phyloP scores from a whole-genome alignment of 1,140 invertebrate genomes.

The Cyphomyrmex costatus region DNA sequence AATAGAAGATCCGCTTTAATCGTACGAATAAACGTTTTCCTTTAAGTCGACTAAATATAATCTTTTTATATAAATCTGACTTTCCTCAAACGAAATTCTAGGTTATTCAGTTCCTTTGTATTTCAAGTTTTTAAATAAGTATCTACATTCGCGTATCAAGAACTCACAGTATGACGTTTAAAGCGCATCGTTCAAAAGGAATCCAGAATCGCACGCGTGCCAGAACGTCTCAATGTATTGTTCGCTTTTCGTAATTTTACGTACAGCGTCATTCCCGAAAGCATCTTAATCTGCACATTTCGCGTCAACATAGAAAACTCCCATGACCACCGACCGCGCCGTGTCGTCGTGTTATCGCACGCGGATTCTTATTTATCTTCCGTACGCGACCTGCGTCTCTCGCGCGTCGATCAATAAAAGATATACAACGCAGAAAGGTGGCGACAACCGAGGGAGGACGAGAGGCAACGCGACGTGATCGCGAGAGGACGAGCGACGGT shows the following conservation, averaged over 20 bases:
- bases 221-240: slow-evolving; percentile 28
- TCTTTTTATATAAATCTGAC: not conserved
- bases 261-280: slow-evolving; percentile 3
- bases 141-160: not conserved
- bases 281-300: slow-evolving; percentile 10
- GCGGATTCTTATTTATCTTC: not conserved
- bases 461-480: not conserved
- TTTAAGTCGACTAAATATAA: not conserved
- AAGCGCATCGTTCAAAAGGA: not conserved
- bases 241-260: slow-evolving; percentile 19
- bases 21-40: not conserved
- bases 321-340: not conserved
- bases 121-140: not conserved
- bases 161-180: not conserved
- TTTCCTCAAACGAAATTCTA: not conserved
- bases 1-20: not conserved
- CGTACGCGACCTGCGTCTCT: not conserved
- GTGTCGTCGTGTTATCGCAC: too few relatives aligned
- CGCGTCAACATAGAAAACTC: slow-evolving; percentile 3
- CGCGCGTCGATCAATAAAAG: slow-evolving; percentile 5
- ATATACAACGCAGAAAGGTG: not conserved
- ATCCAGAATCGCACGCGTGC: slow-evolving; percentile 12
- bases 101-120: not conserved
- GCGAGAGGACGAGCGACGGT: not conserved
- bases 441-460: not conserved